Evolutionary conservation across 2,888 invertebrate genomes (phyloP), one percentile per base, ranked within the genome.

Genomic region (Lasioglossum morio): DNA sequence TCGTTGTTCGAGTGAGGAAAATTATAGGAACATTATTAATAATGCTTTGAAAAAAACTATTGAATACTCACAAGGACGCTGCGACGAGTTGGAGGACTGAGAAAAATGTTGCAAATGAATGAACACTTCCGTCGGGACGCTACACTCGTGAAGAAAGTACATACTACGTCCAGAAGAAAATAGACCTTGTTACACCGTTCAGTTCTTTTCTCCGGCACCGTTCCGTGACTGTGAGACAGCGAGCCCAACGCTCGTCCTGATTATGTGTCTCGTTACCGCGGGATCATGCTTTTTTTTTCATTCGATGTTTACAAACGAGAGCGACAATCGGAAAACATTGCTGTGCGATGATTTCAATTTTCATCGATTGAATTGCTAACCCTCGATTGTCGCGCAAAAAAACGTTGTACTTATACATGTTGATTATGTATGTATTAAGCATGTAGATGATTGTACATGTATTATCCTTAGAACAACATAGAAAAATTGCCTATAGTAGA

Each of bases 101-200:
- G 30, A 19, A 23, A 34, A 66, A 66, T 8, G 34, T 66, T 34
- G 19, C 19, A 34, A 66, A 66, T 23, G 34, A 66, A 66, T 66
- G 34, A 66, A 66, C 34, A 2, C 16, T 63, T 66, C 66, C 34
- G 19, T 34, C 10, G 34, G 23, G 23, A 19, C 34, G 34, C 3
- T 66, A 23, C 34, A 23, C 34, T 66, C 66, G 7, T 23, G 66
- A 66, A 34, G 66, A 66, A 66, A 66, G 66, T 66, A 60, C 19
- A 10, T 60, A 34, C 37, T 60, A 66, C 37, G 77, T 40, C 19
- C 19, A 40, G 43, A 72, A 72, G 46, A 72, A 46, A 72, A 72
- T 30, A 48, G 72, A 43, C 72, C 43, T 34, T 23, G n/a, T 27
- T 23, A 30, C 30, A 60, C n/a, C 23, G 57, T 66, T 34, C 34